Conservation (phyloP, 1,140 invertebrate genomes). For the Caenorhabditis inopinata region DNA sequence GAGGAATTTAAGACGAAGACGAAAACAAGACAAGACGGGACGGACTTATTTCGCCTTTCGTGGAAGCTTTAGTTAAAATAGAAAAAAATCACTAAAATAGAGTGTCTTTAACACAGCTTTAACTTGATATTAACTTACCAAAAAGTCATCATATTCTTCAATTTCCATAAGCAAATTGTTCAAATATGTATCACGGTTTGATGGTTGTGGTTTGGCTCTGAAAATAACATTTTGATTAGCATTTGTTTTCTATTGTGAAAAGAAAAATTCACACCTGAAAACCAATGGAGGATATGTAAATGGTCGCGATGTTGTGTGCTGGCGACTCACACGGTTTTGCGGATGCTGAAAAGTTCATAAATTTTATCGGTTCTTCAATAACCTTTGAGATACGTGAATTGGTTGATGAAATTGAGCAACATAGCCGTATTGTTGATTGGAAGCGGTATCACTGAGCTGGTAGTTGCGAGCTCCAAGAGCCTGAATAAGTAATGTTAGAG, state of each 20-base stretch:
- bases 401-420: constrained; percentile 13
- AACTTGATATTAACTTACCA: too few species aligned
- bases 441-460: not conserved
- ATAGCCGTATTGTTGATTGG: not conserved
- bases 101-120: too few species aligned
- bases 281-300: not conserved
- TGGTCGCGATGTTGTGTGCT: not conserved
- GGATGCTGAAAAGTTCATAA: not conserved
- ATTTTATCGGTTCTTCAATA: not conserved
- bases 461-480: constrained; percentile 3
- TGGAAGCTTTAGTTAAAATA: too few species aligned
- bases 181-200: not conserved
- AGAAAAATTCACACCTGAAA: not conserved
- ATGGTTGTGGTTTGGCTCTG: not conserved
- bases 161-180: not conserved
- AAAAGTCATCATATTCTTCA: constrained; percentile 16
- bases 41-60: too few species aligned
- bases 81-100: too few species aligned
- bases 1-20: too few species aligned
- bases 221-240: not conserved
- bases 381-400: not conserved
- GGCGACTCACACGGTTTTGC: not conserved
- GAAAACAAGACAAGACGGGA: too few species aligned
- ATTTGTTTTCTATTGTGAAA: too few species aligned
- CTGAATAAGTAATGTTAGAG: not conserved